These are phyloP conservation scores for Hyles lineata DNA, from an alignment of 2,888 invertebrate species.

Conservation along the genomic window DNA sequence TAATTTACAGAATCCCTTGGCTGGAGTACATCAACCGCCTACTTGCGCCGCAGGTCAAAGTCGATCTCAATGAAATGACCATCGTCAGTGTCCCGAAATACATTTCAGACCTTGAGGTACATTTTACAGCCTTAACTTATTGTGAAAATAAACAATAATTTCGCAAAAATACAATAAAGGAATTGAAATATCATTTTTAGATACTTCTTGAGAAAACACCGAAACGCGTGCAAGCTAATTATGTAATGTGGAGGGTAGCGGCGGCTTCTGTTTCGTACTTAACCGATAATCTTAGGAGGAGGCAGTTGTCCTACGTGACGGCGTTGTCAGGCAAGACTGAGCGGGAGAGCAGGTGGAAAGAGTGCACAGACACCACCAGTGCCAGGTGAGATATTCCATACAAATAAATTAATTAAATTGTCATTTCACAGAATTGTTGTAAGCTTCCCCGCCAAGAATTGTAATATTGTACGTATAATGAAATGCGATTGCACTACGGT, in stretches of 20 bases:
- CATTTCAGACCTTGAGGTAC: constrained; percentile 88
- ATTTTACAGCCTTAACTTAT: neutral
- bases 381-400: constrained; percentile 83
- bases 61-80: constrained; percentile 89
- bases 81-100: constrained; percentile 94
- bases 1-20: constrained; percentile 87
- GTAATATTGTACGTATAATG: no score
- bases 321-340: constrained; percentile 93
- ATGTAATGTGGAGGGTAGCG: constrained; percentile 96
- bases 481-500: no score
- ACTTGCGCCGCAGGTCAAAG: constrained; percentile 86
- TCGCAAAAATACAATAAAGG: neutral
- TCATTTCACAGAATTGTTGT: no score
- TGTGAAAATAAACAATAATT: neutral
- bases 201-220: constrained; percentile 79
- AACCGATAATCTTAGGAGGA: constrained; percentile 89
- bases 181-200: constrained; percentile 43
- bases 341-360: constrained; percentile 95
- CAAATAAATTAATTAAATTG: no score
- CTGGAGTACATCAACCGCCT: constrained; percentile 92
- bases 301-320: constrained; percentile 92
- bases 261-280: constrained; percentile 92
- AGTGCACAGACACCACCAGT: constrained; percentile 92
- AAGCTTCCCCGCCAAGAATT: no score
- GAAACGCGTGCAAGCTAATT: constrained; percentile 90